phyloP scores from a whole-genome alignment of 2,797 vertebrate species.

The Crenuchus spilurus region DNA sequence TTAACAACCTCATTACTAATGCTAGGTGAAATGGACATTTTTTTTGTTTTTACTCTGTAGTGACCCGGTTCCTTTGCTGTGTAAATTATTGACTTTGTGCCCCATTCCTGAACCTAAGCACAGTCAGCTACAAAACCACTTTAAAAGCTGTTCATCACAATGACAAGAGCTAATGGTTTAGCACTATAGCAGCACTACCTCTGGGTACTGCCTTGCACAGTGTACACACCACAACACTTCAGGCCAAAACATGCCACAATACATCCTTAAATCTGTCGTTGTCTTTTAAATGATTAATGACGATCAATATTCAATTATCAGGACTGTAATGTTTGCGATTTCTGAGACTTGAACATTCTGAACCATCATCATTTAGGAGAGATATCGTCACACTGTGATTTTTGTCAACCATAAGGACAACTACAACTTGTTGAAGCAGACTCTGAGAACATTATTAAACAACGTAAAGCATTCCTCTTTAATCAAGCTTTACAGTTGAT shows the following conservation, averaged over 20 bases:
- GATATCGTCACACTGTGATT: background rate
- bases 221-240: background rate
- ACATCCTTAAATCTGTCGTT: conserved; percentile 19
- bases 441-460: too few relatives aligned
- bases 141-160: conserved; percentile 48
- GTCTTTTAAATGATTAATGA: conserved; percentile 51
- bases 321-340: conserved; percentile 37
- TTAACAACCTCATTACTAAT: too few relatives aligned
- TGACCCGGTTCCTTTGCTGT: conserved; percentile 8
- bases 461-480: too few relatives aligned
- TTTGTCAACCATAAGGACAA: too few relatives aligned
- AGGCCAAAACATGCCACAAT: conserved; percentile 11
- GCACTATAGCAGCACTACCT: conserved; percentile 5
- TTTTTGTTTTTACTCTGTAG: conserved; percentile 10
- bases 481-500: too few relatives aligned
- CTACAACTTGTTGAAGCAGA: too few relatives aligned
- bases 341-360: too few relatives aligned
- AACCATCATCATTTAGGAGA: background rate
- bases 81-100: conserved; percentile 34
- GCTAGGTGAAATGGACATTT: too few relatives aligned
- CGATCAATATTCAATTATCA: conserved; percentile 58
- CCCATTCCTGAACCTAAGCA: conserved; percentile 22
- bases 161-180: conserved; percentile 40
- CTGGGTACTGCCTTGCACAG: conserved; percentile 6
- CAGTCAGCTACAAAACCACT: conserved; percentile 2